These are phyloP conservation scores for Rousettus leschenaultii DNA, from an alignment of 2,113 vertebrate genomes.

Conservation along the genomic window DNA sequence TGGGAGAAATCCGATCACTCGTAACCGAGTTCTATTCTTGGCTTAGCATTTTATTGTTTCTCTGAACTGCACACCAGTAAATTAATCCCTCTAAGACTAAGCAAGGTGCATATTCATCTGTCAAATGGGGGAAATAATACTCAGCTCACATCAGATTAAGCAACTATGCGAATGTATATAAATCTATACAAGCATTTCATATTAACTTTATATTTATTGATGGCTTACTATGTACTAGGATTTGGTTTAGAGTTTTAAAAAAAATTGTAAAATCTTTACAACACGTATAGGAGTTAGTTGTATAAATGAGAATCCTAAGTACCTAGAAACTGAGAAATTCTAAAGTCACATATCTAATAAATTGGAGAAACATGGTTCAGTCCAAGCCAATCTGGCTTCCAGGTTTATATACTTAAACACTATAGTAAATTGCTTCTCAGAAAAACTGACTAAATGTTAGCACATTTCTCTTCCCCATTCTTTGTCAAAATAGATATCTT, in stretches of 20 bases:
- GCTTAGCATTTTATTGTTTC: background rate
- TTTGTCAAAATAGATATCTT: background rate
- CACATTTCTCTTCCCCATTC: background rate
- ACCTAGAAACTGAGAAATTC: background rate
- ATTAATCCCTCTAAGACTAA: background rate
- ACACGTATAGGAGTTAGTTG: background rate
- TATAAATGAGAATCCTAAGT: background rate
- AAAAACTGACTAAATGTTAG: background rate
- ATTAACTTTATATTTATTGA: background rate
- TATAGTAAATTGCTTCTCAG: background rate
- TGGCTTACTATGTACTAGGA: background rate
- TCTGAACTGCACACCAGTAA: background rate
- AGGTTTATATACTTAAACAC: background rate
- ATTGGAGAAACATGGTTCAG: background rate
- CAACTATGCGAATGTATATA: background rate
- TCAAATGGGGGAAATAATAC: background rate
- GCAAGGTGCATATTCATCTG: background rate
- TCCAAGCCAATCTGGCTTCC: background rate
- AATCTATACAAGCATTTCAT: background rate
- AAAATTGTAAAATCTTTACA: background rate
- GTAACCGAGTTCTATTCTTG: background rate
- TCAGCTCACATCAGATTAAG: background rate
- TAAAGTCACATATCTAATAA: background rate
- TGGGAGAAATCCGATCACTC: background rate
- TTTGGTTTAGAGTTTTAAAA: background rate